A percentile compares a stretch with the other conserved stretches of the same genome.
Conservation (phyloP, 2,113 vertebrate species). For the Deroptyus accipitrinus region DNA sequence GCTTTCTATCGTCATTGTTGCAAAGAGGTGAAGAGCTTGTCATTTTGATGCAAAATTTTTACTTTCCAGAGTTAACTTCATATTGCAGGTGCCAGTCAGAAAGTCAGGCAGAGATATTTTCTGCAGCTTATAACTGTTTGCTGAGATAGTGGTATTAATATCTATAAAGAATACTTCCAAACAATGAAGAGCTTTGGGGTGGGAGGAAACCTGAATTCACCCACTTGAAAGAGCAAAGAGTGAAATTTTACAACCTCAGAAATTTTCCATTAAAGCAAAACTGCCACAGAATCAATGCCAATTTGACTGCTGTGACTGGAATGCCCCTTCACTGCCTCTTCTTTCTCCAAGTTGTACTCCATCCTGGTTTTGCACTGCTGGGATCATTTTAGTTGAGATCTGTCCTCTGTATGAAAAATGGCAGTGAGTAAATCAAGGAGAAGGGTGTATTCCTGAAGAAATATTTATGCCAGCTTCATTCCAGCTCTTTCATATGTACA, state of each 20-base stretch:
- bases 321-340: not conserved
- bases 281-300: not conserved
- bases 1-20: not conserved
- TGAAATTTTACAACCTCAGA: not conserved
- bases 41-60: not conserved
- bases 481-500: not conserved
- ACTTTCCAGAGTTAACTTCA: not conserved
- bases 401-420: not conserved
- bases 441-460: not conserved
- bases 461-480: accelerated
- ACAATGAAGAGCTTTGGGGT: not conserved
- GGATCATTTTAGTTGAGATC: not conserved
- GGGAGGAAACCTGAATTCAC: not conserved
- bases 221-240: not conserved
- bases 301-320: not conserved
- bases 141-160: not conserved
- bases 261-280: not conserved
- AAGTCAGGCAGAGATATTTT: not conserved
- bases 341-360: not conserved
- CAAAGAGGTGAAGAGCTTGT: not conserved
- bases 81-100: not conserved
- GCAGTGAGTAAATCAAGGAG: not conserved
- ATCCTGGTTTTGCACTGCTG: not conserved
- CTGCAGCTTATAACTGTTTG: not conserved
- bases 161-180: not conserved